Evolutionary conservation across 2,113 vertebrate genomes (phyloP).

Genomic region (Cyphomyrus discorhynchus): DNA sequence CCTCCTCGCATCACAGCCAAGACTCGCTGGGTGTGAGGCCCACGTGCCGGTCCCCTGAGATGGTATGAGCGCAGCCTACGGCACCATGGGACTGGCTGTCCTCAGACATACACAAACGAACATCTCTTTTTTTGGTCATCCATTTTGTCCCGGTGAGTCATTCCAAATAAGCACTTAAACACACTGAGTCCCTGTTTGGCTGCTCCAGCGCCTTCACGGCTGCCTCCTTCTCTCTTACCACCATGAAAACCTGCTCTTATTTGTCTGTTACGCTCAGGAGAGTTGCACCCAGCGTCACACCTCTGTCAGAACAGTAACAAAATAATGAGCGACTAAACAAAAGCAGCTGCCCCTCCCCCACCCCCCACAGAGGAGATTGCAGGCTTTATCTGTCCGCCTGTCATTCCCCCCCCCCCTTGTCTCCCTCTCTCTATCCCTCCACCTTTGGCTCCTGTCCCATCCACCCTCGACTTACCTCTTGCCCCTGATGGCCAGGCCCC

Average conservation of each 20-base stretch:
- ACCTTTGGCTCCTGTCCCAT: not conserved
- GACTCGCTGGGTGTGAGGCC: not conserved
- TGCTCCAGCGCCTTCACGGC: not conserved
- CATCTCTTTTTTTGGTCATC: not conserved
- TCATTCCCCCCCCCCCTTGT: not conserved
- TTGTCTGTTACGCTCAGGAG: not conserved
- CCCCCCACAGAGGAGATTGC: not conserved
- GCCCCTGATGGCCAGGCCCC: not conserved
- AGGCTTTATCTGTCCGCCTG: not conserved
- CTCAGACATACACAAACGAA: not conserved
- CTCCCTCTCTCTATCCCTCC: not conserved
- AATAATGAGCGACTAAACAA: not conserved
- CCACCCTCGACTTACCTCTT: not conserved
- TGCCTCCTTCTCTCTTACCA: not conserved
- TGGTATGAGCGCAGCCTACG: not conserved
- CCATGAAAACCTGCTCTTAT: not conserved
- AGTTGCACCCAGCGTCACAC: not conserved
- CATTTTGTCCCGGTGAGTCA: not conserved
- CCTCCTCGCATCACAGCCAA: not conserved
- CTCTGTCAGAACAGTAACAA: constrained; percentile 1
- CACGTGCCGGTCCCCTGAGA: not conserved
- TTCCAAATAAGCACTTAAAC: constrained; percentile 4
- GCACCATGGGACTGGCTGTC: not conserved
- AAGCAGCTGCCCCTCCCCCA: not conserved
- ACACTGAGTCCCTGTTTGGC: not conserved